A percentile compares a stretch with the other conserved stretches of the same genome.
phyloP scores from a whole-genome alignment of 2,797 vertebrate species.

The Holocentrus rufus region DNA sequence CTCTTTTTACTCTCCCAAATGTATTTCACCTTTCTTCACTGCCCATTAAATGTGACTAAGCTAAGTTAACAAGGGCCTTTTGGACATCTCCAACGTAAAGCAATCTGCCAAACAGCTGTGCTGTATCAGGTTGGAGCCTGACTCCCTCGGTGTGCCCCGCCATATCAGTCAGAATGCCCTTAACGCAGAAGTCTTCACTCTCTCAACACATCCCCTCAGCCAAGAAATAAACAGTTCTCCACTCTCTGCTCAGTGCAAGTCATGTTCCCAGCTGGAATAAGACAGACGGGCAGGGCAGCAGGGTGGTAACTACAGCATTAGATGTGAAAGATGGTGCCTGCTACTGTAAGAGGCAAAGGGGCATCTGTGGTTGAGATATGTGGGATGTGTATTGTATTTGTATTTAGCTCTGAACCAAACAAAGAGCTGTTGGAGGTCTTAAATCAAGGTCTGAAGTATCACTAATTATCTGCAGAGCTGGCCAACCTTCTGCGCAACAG shows the following conservation, averaged over 20 bases:
- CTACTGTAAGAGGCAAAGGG: slow-evolving; percentile 35
- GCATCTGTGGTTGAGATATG: background rate
- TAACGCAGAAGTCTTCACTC: slow-evolving; percentile 45
- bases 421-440: slow-evolving; percentile 27
- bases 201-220: slow-evolving; percentile 50
- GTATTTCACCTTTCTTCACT: slow-evolving; percentile 37
- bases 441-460: slow-evolving; percentile 35
- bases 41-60: slow-evolving; percentile 42
- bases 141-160: slow-evolving; percentile 27
- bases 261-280: background rate
- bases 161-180: slow-evolving; percentile 45
- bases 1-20: slow-evolving; percentile 19
- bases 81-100: slow-evolving; percentile 38
- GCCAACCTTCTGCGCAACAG: slow-evolving; percentile 7
- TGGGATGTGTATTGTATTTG: slow-evolving; percentile 36
- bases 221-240: slow-evolving; percentile 66
- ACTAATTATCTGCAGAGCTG: slow-evolving; percentile 19
- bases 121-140: slow-evolving; percentile 43
- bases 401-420: slow-evolving; percentile 35
- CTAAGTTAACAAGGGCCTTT: slow-evolving; percentile 25
- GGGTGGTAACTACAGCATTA: slow-evolving; percentile 40
- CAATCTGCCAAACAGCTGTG: slow-evolving; percentile 65
- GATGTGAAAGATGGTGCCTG: slow-evolving; percentile 53
- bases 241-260: slow-evolving; percentile 16
- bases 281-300: slow-evolving; percentile 8